Conservation (phyloP, 2,888 invertebrate species). For the Sympetrum striolatum region DNA sequence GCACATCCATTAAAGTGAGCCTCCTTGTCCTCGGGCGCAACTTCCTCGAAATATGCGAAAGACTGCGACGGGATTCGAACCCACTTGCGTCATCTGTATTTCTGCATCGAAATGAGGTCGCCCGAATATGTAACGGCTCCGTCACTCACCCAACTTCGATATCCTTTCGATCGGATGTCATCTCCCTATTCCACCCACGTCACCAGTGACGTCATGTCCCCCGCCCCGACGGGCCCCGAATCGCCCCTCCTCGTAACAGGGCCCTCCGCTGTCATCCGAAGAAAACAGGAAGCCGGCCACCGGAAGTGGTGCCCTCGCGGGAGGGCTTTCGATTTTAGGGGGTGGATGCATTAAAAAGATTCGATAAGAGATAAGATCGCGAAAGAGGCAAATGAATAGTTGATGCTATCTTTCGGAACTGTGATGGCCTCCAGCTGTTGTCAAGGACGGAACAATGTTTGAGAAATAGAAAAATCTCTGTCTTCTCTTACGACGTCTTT, state of each 20-base stretch:
- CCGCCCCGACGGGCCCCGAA: neutral
- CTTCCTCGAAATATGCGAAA: too few species aligned
- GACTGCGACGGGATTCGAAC: too few species aligned
- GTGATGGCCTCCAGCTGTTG: neutral
- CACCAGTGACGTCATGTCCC: neutral
- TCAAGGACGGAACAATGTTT: neutral
- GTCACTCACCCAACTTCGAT: neutral
- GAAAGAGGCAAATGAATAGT: neutral
- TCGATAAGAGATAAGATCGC: neutral
- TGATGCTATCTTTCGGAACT: neutral
- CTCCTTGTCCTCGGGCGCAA: too few species aligned
- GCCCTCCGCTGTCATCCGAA: constrained; percentile 28
- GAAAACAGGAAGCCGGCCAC: constrained; percentile 37
- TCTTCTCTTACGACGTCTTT: neutral
- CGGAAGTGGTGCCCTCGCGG: constrained; percentile 31
- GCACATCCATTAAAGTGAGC: too few species aligned
- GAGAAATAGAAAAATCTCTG: neutral
- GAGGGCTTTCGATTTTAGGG: neutral
- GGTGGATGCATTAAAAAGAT: neutral
- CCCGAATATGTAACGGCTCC: neutral
- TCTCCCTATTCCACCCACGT: neutral
- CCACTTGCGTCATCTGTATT: neutral
- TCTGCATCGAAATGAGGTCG: neutral
- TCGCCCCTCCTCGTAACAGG: neutral
- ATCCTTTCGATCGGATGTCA: neutral